Base-by-base conservation (phyloP, 1,140 invertebrate species). In the Cotesia chilonis region DNA sequence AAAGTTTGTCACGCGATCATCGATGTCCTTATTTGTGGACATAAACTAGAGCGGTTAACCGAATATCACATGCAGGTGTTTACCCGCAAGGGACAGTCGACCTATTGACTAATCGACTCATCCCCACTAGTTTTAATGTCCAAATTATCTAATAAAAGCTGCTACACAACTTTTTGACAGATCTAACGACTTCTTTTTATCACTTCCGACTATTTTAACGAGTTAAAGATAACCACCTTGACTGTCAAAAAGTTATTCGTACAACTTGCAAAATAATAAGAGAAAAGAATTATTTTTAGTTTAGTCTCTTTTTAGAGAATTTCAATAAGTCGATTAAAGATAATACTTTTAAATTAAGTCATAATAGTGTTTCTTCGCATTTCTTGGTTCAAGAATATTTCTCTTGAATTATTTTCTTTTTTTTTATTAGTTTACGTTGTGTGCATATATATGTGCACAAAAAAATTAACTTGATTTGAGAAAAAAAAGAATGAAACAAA, bases 51-150 rank as follows among this genome's bases (percentile, higher is more conserved):
- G 59, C 20, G 59, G 59, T 61, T 61, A 35, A 65, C 38, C 63
- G 38, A 65, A 36, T 41, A 65, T 35, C 63, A 65, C 63, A 37
- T 65, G 35, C 63, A 20, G 54, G 10, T 65, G 36, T n/a, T 47
- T 37, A 36, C 37, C 63, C 60, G 6, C 63, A 65, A 20, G 63
- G 63, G 63, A 65, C 63, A 38, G 38, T 65, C 38, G 63, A 65
- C 63, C 63, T 12, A 38, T 41, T 37, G 38, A 65, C 63, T 37
- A 38, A 65, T n/a, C 14, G 63, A 51, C 63, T 65, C 14, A 10
- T 38, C 38, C 36, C 3, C 63, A 35, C 36, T 10, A 65, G 37
- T 47, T 47, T 47, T 47, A 47, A 47, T 10, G 37, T 65, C 63
- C 9, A 35, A 20, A 65, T 36, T 14, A 10, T 10, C 6, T 10